Evolutionary conservation across 2,113 vertebrate genomes (phyloP).

Genomic region (Synchiropus splendidus): DNA sequence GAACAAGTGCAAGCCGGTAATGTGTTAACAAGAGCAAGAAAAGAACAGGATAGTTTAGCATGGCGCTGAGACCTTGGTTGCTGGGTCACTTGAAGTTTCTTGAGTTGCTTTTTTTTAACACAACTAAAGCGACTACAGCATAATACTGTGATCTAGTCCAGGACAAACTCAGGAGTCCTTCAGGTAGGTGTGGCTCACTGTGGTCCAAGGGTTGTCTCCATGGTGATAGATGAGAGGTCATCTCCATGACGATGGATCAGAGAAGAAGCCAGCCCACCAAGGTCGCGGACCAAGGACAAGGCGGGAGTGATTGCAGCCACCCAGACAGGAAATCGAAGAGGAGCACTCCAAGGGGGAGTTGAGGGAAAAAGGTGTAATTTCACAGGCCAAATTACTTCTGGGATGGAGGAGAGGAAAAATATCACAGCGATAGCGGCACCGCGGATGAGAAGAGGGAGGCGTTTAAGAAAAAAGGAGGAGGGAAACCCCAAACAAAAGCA

Average conservation of each 20-base stretch:
- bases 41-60: no score
- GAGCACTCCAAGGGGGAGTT: slow-evolving; percentile 37
- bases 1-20: no score
- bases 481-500: slow-evolving; percentile 44
- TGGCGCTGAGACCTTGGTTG: no score
- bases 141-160: no score
- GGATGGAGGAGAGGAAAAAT: slow-evolving; percentile 59
- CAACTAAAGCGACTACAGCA: slow-evolving; percentile 1
- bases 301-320: slow-evolving; percentile 60
- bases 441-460: slow-evolving; percentile 21
- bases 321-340: slow-evolving; percentile 70
- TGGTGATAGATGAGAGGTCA: slow-evolving; percentile 59
- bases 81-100: no score
- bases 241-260: slow-evolving; percentile 56
- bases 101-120: slow-evolving; percentile 50
- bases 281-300: slow-evolving; percentile 60
- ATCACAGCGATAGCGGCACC: slow-evolving; percentile 53
- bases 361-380: slow-evolving; percentile 61
- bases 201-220: slow-evolving; percentile 47
- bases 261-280: slow-evolving; percentile 47
- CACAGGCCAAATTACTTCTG: slow-evolving; percentile 68
- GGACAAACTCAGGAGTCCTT: no score
- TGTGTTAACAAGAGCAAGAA: no score
- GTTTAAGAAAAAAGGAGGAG: slow-evolving; percentile 14
- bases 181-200: slow-evolving; percentile 34